These are phyloP conservation scores for Bombyx mori DNA, from an alignment of 1,140 invertebrate species.

Conservation along the genomic window ASM3026992v2 NC_085135.1:3164001-3164500, in stretches of 20 bases:
- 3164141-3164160: conserved; percentile 8
- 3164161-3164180: conserved; percentile 13
- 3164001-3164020: background rate
- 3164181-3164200: conserved; percentile 4
- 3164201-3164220: background rate
- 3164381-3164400: background rate
- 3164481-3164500: background rate
- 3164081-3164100: conserved; percentile 17
- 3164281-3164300: conserved; percentile 10
- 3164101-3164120: conserved; percentile 10
- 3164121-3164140: conserved; percentile 15
- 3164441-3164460: background rate
- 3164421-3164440: background rate
- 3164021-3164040: background rate
- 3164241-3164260: background rate
- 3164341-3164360: background rate
- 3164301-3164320: conserved; percentile 4
- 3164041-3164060: background rate
- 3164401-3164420: background rate
- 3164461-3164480: background rate
- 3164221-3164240: background rate
- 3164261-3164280: background rate
- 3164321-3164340: background rate
- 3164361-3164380: background rate
- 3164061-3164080: conserved; percentile 5